phyloP scores from a whole-genome alignment of 2,888 invertebrate species.

The Trissolcus japonicus region DNA sequence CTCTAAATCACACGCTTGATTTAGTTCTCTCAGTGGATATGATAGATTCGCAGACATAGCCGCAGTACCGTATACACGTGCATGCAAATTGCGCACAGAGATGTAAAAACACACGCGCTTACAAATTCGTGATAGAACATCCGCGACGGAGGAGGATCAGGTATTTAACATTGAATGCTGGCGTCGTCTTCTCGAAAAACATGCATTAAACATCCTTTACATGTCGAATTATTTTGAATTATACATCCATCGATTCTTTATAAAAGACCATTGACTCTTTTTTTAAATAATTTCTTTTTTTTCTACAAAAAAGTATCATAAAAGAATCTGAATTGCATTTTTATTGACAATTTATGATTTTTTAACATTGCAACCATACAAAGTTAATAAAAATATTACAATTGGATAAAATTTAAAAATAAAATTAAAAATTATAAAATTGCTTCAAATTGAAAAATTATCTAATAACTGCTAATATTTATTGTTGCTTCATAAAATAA shows the following conservation, averaged over 20 bases:
- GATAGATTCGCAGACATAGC: slow-evolving; percentile 39
- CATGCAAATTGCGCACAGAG: slow-evolving; percentile 43
- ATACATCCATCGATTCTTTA: slow-evolving; percentile 65
- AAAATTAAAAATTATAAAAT: too few species aligned
- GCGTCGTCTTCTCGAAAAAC: slow-evolving; percentile 50
- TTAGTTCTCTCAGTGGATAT: slow-evolving; percentile 44
- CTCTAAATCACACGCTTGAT: slow-evolving; percentile 65
- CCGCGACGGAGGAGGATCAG: slow-evolving; percentile 57
- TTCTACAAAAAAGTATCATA: background rate
- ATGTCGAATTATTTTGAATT: slow-evolving; percentile 73
- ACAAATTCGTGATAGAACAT: slow-evolving; percentile 53
- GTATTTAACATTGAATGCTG: slow-evolving; percentile 73
- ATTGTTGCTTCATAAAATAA: too few species aligned
- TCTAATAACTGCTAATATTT: too few species aligned
- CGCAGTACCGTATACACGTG: slow-evolving; percentile 16
- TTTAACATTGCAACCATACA: too few species aligned
- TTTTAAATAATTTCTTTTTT: too few species aligned
- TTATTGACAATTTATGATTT: too few species aligned
- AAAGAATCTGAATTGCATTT: too few species aligned
- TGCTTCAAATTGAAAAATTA: too few species aligned
- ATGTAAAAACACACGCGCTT: slow-evolving; percentile 48
- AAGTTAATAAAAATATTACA: too few species aligned
- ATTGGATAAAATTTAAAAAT: too few species aligned
- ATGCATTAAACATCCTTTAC: slow-evolving; percentile 74
- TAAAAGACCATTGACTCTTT: too few species aligned